Evolutionary conservation across 2,888 invertebrate species (phyloP), one percentile per base, ranked within the genome.

Genomic region (Apamea epomidion): DNA sequence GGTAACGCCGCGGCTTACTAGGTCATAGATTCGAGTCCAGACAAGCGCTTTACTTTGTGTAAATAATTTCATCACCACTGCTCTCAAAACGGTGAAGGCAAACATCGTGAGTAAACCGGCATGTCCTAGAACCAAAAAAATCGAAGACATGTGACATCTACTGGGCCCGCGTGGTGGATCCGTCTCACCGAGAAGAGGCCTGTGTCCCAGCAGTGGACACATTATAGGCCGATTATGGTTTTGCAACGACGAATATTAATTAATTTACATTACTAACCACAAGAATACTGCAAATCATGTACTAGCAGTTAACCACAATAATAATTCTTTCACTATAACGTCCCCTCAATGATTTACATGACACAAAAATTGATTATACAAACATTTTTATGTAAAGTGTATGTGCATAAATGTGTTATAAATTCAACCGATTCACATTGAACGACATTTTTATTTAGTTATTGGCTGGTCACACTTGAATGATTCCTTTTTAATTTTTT

Each of bases 291-390:
- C 80, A 65, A 83, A 78, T 73, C 42, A 75, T 75, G n/a, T n/a
- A 25, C 6, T 67, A n/a, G 21, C 32, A 74, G 45, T 60, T 16
- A 29, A 80, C 82, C 54, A 80, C 62, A 74, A 65, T 25, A 32
- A 75, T 73, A 62, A 81, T 70, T 81, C 12, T 58, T 18, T 42
- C 0, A 8, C 14, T 16, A 29, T n/a, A 32, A 18, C 60, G 7
- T 60, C 77, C 72, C 77, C 72, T 85, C 21, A 54, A 29, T 60
- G 32, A 83, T 84, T 67, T 75, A 71, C 85, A 85, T 64, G 70
- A 64, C 78, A 90, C 88, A 79, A 88, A 90, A 90, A 89, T 89
- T 90, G 84, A 89, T 83, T n/a, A 76, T 54, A 42, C 48, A 45
- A 74, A 81, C 81, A 85, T 78, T 81, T 83, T 79, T 76, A 89